phyloP scores from a whole-genome alignment of 2,888 invertebrate species.

The Eumacrocentrus americanus region DNA sequence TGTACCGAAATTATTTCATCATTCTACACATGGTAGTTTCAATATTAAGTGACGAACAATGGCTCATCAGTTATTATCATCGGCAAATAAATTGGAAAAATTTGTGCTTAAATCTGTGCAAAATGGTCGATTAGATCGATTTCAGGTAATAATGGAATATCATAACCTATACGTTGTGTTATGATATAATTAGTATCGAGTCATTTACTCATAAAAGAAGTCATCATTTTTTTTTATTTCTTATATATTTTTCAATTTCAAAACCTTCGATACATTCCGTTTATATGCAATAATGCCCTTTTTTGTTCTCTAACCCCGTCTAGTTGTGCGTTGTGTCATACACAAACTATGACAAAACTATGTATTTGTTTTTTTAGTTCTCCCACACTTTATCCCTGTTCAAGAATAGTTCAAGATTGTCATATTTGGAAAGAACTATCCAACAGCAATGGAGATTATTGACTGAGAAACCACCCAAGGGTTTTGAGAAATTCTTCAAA shows the following conservation, averaged over 20 bases:
- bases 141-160: conserved; percentile 54
- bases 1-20: conserved; percentile 8
- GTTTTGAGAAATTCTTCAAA: conserved; percentile 91
- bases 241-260: conserved; percentile 1
- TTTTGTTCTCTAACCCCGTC: too few relatives aligned
- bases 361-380: conserved; percentile 48
- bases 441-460: conserved; percentile 70
- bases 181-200: conserved; percentile 45
- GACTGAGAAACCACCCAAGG: conserved; percentile 86
- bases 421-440: conserved; percentile 66
- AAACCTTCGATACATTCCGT: not conserved
- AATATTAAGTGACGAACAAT: conserved; percentile 56
- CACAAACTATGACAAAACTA: not conserved
- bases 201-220: too few relatives aligned
- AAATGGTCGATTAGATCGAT: conserved; percentile 57
- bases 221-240: conserved; percentile 16
- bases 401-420: conserved; percentile 61
- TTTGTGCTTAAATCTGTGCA: conserved; percentile 59
- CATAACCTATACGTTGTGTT: conserved; percentile 47
- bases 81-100: conserved; percentile 67
- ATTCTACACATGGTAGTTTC: conserved; percentile 30
- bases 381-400: conserved; percentile 56
- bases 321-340: too few relatives aligned
- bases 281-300: too few relatives aligned
- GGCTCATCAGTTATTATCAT: conserved; percentile 70